Evolutionary conservation across 2,888 invertebrate species (phyloP).

Genomic region (Drosophila rellima): DNA sequence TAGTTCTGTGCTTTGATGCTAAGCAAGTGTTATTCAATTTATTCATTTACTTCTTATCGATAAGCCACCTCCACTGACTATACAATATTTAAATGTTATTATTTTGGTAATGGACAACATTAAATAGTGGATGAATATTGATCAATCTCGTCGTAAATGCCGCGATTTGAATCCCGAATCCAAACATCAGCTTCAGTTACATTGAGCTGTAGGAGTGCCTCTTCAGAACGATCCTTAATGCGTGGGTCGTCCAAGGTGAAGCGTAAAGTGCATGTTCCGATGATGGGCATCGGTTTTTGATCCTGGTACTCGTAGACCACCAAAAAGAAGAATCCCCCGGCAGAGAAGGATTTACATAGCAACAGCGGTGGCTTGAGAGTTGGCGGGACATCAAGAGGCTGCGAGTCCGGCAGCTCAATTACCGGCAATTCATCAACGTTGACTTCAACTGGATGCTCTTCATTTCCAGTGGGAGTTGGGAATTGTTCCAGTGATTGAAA

Average conservation of each 20-base stretch:
- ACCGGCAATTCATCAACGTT: not conserved
- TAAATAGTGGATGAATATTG: conserved; percentile 2
- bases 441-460: not conserved
- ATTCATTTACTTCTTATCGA: no score
- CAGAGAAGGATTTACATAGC: conserved; percentile 29
- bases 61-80: no score
- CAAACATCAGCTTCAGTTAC: conserved; percentile 45
- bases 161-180: conserved; percentile 31
- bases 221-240: conserved; percentile 39
- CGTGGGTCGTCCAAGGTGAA: conserved; percentile 45
- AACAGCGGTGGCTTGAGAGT: conserved; percentile 24
- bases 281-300: not conserved
- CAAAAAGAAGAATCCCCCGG: conserved; percentile 38
- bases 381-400: not conserved
- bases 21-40: no score
- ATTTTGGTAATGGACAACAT: not conserved
- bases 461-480: no score
- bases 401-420: conserved; percentile 35
- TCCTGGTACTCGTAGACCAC: conserved; percentile 51
- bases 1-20: no score
- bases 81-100: no score
- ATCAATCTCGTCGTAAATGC: conserved; percentile 47
- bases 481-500: not conserved
- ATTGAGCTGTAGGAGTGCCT: conserved; percentile 31
- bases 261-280: conserved; percentile 55